These are phyloP conservation scores for Notothenia rossii DNA, from an alignment of 2,113 vertebrate genomes.

Conservation along the genomic window DNA sequence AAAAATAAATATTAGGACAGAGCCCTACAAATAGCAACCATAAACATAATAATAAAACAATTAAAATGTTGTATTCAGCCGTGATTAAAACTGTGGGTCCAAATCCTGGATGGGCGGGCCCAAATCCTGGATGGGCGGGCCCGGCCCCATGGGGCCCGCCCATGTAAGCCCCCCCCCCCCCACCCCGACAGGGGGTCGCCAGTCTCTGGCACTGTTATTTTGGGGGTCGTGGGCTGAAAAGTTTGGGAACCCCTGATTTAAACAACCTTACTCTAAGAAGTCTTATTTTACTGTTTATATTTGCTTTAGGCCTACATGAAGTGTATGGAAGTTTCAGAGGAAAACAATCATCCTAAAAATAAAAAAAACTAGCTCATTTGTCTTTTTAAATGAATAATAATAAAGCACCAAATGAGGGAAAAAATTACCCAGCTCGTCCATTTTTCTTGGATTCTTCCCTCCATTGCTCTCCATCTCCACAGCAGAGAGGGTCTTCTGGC, in stretches of 20 bases:
- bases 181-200: too few relatives aligned
- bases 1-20: too few relatives aligned
- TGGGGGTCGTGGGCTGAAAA: too few relatives aligned
- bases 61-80: too few relatives aligned
- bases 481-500: constrained; percentile 47
- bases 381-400: background rate
- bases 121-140: too few relatives aligned
- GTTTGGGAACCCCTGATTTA: background rate
- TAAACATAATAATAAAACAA: too few relatives aligned
- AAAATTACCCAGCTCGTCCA: constrained; percentile 4
- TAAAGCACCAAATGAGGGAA: background rate
- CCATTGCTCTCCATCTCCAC: constrained; percentile 8
- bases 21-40: too few relatives aligned
- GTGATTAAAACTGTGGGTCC: too few relatives aligned
- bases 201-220: too few relatives aligned
- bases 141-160: too few relatives aligned
- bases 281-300: background rate
- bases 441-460: constrained; percentile 4
- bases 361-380: background rate
- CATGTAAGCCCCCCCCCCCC: too few relatives aligned
- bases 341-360: background rate
- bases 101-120: too few relatives aligned
- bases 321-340: background rate
- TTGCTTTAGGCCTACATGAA: background rate
- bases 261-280: background rate